Percentiles rank a stretch among this genome's conserved stretches.
Evolutionary conservation across 2,888 invertebrate genomes (phyloP).

Genomic region (Hoplodrina ambigua): DNA sequence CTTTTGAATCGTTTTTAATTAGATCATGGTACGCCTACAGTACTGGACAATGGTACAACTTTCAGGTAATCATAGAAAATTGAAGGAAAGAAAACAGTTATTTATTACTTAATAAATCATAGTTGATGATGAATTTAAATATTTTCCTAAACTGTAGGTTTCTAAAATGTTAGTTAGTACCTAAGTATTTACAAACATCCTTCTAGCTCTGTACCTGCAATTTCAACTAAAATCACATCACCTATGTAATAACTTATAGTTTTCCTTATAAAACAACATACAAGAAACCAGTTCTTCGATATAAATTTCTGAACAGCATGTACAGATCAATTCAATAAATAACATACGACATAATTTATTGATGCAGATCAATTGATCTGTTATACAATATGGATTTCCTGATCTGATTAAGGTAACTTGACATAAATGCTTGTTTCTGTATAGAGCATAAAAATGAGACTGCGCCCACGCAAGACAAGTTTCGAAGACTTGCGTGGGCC

Average conservation of each 20-base stretch:
- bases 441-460: conserved; percentile 50
- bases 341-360: conserved; percentile 22
- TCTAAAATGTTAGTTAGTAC: not conserved
- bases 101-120: not conserved
- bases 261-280: conserved; percentile 25
- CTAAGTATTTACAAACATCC: not conserved
- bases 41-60: too few species aligned
- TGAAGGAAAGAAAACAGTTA: too few species aligned
- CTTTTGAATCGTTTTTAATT: too few species aligned
- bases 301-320: conserved; percentile 8
- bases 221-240: not conserved
- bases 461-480: conserved; percentile 43
- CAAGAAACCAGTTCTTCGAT: not conserved
- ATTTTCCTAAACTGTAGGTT: not conserved
- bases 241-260: not conserved
- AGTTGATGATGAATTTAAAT: not conserved
- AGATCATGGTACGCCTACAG: too few species aligned
- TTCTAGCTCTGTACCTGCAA: not conserved
- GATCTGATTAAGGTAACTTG: conserved; percentile 60
- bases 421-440: conserved; percentile 42
- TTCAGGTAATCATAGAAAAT: too few species aligned
- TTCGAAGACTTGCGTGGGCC: conserved; percentile 47
- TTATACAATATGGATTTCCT: conserved; percentile 57
- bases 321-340: conserved; percentile 10
- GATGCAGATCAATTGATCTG: conserved; percentile 40